These are phyloP conservation scores for Cephus rjabovi DNA, from an alignment of 2,888 invertebrate genomes.

Conservation along the genomic window DNA sequence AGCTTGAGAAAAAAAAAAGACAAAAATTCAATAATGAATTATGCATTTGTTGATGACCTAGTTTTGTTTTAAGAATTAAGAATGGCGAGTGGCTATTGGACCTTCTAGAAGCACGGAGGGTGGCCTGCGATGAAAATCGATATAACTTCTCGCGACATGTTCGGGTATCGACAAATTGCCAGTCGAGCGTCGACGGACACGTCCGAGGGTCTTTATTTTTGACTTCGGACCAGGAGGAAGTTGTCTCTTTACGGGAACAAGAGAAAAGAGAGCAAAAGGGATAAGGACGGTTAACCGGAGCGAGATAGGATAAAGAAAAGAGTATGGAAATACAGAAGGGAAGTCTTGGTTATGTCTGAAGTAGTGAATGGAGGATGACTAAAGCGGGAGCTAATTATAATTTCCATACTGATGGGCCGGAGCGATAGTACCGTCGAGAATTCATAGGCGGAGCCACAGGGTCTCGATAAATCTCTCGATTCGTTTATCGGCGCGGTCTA, in stretches of 20 bases:
- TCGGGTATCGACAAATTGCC: slow-evolving; percentile 20
- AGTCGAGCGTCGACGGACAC: slow-evolving; percentile 21
- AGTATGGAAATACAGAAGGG: neutral
- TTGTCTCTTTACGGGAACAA: neutral
- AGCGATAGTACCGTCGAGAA: slow-evolving; percentile 23
- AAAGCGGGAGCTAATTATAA: slow-evolving; percentile 37
- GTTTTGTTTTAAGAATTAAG: neutral
- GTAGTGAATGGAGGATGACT: slow-evolving; percentile 36
- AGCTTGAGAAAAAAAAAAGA: neutral
- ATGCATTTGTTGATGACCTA: neutral
- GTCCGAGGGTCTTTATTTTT: slow-evolving; percentile 18
- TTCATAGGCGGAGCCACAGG: neutral
- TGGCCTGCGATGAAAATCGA: slow-evolving; percentile 16
- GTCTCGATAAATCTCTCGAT: neutral
- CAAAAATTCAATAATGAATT: neutral
- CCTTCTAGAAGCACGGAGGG: neutral
- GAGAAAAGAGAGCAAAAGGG: neutral
- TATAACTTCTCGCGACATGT: slow-evolving; percentile 7
- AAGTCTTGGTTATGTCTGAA: neutral
- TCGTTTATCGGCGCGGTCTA: neutral
- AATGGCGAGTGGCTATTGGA: neutral
- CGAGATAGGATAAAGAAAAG: neutral
- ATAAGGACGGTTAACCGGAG: neutral
- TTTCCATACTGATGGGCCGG: slow-evolving; percentile 37
- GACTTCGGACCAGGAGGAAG: slow-evolving; percentile 12